Evolutionary conservation across 2,113 vertebrate species (phyloP).

Genomic region (Brachionichthys hirsutus): DNA sequence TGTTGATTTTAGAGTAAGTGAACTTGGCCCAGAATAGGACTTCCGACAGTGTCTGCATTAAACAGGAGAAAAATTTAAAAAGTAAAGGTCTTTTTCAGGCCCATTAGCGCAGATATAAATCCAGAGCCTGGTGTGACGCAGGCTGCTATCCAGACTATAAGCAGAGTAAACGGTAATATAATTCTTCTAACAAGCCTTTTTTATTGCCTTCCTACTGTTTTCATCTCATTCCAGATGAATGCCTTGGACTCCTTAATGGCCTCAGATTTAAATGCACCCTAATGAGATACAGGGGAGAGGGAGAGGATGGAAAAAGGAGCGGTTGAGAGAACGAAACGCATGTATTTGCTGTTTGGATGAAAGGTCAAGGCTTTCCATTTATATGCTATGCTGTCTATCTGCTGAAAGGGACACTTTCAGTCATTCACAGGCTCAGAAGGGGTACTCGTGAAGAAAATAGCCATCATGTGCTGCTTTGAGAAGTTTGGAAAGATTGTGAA

Average conservation of each 20-base stretch:
- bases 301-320: not conserved
- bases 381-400: not conserved
- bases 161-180: conserved; percentile 60
- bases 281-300: conserved; percentile 42
- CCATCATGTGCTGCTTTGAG: not conserved
- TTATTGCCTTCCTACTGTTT: conserved; percentile 68
- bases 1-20: conserved; percentile 37
- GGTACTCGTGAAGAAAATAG: not conserved
- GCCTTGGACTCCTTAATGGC: conserved; percentile 47
- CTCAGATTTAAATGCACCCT: conserved; percentile 48
- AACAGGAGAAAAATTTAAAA: conserved; percentile 34
- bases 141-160: conserved; percentile 50
- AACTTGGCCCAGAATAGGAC: conserved; percentile 22
- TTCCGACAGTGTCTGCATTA: conserved; percentile 39
- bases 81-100: conserved; percentile 8
- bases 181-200: conserved; percentile 64
- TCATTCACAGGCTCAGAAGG: conserved; percentile 8
- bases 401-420: not conserved
- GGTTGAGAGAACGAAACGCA: not conserved
- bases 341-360: conserved; percentile 2
- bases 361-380: conserved; percentile 30
- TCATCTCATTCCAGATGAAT: conserved; percentile 57
- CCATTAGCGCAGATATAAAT: conserved; percentile 36
- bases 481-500: no score
- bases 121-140: conserved; percentile 40